A percentile compares a stretch with the other conserved stretches of the same genome.
These are phyloP conservation scores for Monopterus albus DNA, from an alignment of 2,113 vertebrate genomes.

Conservation along the genomic window DNA sequence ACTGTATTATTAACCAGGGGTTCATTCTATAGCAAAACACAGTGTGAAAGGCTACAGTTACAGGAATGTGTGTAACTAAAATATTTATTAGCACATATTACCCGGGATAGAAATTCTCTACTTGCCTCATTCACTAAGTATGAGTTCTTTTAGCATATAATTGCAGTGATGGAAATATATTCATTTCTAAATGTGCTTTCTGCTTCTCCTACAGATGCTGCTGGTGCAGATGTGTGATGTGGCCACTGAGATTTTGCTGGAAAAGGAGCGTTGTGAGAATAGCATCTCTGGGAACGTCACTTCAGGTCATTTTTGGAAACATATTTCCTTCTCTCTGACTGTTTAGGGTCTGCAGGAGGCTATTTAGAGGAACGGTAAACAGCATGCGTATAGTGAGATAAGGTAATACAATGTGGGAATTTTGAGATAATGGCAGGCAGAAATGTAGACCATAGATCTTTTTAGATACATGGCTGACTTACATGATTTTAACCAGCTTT, in stretches of 20 bases:
- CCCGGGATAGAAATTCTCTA: not conserved
- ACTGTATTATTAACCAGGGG: constrained; percentile 8
- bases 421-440: not conserved
- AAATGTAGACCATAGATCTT: not conserved
- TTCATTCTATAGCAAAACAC: constrained; percentile 13
- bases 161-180: not conserved
- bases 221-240: constrained; percentile 81
- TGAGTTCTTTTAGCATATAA: not conserved
- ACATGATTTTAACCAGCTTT: not conserved
- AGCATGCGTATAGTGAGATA: not conserved
- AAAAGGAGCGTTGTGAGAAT: constrained; percentile 77
- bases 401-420: not conserved
- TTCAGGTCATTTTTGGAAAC: constrained; percentile 71
- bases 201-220: constrained; percentile 62
- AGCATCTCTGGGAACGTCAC: constrained; percentile 76
- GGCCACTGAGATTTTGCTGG: constrained; percentile 79
- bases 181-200: not conserved
- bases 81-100: constrained; percentile 10
- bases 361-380: constrained; percentile 41
- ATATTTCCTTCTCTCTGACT: constrained; percentile 17
- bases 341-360: constrained; percentile 25
- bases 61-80: not conserved
- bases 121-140: not conserved
- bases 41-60: not conserved
- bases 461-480: not conserved